Conservation (phyloP, 2,113 vertebrate genomes). For the Notiomystis cincta region DNA sequence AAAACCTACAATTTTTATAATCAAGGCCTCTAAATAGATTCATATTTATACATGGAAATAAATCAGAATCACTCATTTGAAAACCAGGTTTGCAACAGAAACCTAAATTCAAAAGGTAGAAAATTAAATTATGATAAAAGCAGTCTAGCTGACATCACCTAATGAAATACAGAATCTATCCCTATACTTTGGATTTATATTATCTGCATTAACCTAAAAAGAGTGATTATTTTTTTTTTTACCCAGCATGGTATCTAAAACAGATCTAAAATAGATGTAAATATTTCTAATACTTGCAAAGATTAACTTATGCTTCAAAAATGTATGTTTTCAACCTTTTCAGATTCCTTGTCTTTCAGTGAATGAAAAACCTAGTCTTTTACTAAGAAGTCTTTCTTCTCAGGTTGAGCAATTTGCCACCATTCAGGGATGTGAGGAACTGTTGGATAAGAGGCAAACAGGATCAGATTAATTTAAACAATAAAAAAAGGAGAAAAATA, state of each 20-base stretch:
- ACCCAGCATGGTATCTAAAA: neutral
- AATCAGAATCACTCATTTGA: neutral
- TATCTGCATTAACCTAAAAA: neutral
- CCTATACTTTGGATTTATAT: neutral
- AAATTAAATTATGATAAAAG: neutral
- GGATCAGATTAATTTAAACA: neutral
- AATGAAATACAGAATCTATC: neutral
- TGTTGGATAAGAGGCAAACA: neutral
- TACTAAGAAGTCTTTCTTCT: neutral
- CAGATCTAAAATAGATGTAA: neutral
- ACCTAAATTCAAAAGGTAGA: neutral
- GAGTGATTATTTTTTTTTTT: neutral
- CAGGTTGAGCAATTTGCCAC: neutral
- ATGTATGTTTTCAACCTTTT: neutral
- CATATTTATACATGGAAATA: neutral
- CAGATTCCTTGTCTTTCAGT: neutral
- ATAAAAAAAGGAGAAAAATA: neutral
- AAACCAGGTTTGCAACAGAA: neutral
- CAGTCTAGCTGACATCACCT: neutral
- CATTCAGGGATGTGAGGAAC: neutral
- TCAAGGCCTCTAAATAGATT: neutral
- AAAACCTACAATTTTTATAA: neutral
- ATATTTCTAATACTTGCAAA: neutral
- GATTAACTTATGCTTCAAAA: neutral
- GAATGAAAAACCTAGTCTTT: neutral